A percentile compares a stretch with the other conserved stretches of the same genome.
Evolutionary conservation across 2,888 invertebrate genomes (phyloP).

Genomic region (Trissolcus japonicus): DNA sequence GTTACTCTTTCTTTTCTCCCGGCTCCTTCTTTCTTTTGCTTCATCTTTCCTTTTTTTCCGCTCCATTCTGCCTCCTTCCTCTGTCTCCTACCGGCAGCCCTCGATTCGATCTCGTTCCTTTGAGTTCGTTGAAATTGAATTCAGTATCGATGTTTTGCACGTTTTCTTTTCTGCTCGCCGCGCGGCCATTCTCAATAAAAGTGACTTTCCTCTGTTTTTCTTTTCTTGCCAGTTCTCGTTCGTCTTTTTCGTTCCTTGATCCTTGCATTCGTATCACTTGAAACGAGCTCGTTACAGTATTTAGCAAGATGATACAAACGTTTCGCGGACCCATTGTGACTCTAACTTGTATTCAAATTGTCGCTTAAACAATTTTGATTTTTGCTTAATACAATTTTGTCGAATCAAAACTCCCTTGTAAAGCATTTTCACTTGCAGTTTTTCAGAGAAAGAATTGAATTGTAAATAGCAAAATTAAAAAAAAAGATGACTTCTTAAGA

Average conservation of each 20-base stretch:
- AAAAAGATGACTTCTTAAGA: no score
- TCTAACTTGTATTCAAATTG: no score
- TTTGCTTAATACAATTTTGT: no score
- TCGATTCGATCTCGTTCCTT: slow-evolving; percentile 53
- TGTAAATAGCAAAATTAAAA: no score
- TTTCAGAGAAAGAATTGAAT: no score
- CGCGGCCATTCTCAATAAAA: slow-evolving; percentile 44
- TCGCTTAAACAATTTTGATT: no score
- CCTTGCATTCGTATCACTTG: slow-evolving; percentile 27
- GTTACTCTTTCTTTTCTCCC: slow-evolving; percentile 50
- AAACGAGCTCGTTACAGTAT: slow-evolving; percentile 31
- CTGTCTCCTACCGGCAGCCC: slow-evolving; percentile 19
- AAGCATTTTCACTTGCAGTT: no score
- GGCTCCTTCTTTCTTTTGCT: slow-evolving; percentile 36
- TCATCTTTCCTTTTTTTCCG: slow-evolving; percentile 24
- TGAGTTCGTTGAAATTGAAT: slow-evolving; percentile 56
- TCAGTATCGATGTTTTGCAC: slow-evolving; percentile 55
- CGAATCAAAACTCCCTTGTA: no score
- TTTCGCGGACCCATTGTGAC: slow-evolving; percentile 4
- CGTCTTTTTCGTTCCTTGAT: slow-evolving; percentile 14
- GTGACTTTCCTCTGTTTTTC: slow-evolving; percentile 27
- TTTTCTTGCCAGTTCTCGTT: background rate
- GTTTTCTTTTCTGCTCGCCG: slow-evolving; percentile 50
- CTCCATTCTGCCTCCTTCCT: slow-evolving; percentile 10
- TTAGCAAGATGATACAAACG: slow-evolving; percentile 28